A percentile compares a stretch with the other conserved stretches of the same genome.
phyloP scores from a whole-genome alignment of 35 echinoderm and acorn worm species.

The Diadema setosum region DNA sequence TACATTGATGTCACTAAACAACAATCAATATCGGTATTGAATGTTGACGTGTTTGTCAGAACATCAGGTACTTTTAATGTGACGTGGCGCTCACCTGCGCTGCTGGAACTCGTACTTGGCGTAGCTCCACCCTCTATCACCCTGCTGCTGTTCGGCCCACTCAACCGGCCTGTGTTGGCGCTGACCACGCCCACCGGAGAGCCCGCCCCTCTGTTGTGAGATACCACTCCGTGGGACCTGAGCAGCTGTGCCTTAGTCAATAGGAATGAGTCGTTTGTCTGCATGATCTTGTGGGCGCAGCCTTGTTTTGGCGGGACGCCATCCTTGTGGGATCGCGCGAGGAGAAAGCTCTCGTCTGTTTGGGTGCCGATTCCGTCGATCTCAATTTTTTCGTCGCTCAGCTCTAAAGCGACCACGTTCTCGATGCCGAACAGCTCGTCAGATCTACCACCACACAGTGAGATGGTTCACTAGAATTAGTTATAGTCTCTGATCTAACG shows the following conservation, averaged over 20 bases:
- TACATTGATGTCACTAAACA: neutral
- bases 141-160: neutral
- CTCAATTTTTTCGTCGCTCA: neutral
- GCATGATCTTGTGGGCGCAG: slow-evolving; percentile 64
- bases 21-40: neutral
- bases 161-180: neutral
- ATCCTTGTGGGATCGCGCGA: slow-evolving; percentile 30
- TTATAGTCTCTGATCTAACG: too few relatives aligned
- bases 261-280: slow-evolving; percentile 59
- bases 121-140: neutral
- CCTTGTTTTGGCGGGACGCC: slow-evolving; percentile 58
- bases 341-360: slow-evolving; percentile 55
- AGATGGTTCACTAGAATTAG: too few relatives aligned
- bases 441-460: neutral
- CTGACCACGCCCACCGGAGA: slow-evolving; percentile 18
- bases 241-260: slow-evolving; percentile 25
- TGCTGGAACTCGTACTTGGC: neutral
- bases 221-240: neutral
- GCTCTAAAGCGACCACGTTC: slow-evolving; percentile 46
- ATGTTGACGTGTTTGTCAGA: neutral
- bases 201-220: neutral
- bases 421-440: slow-evolving; percentile 56
- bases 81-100: neutral
- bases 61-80: too few relatives aligned
- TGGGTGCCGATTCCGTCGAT: slow-evolving; percentile 37